These are phyloP conservation scores for Anseranas semipalmata DNA, from an alignment of 2,113 vertebrate species.

Conservation along the genomic window DNA sequence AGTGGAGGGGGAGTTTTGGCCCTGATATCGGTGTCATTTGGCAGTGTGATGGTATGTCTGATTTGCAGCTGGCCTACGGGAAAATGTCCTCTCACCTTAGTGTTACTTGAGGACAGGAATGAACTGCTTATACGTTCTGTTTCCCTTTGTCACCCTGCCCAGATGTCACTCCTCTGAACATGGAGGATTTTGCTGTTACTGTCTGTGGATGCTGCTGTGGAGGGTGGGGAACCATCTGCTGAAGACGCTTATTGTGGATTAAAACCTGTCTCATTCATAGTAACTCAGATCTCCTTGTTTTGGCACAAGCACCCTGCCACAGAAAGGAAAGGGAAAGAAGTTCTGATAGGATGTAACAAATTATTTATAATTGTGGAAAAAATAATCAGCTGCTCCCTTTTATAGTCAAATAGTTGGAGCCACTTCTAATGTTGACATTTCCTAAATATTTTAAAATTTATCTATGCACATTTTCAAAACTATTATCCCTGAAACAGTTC, in stretches of 20 bases:
- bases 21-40: fast-evolving
- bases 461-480: constrained; percentile 62
- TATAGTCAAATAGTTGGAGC: constrained; percentile 50
- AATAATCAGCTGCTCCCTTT: constrained; percentile 32
- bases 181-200: neutral
- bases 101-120: constrained; percentile 1
- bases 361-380: constrained; percentile 46
- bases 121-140: neutral
- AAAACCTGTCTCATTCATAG: neutral
- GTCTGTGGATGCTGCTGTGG: neutral
- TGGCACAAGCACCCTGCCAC: constrained; percentile 52
- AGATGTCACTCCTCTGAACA: neutral
- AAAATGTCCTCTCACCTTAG: neutral
- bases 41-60: neutral
- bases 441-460: constrained; percentile 67
- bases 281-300: constrained; percentile 49
- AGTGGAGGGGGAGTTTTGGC: neutral
- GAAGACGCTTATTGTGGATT: neutral
- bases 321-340: constrained; percentile 27
- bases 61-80: constrained; percentile 1
- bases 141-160: constrained; percentile 2
- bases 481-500: constrained; percentile 46
- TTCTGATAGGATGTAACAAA: constrained; percentile 61
- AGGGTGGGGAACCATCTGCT: neutral
- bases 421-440: constrained; percentile 29